phyloP scores from a whole-genome alignment of 1,140 invertebrate genomes.

The Pogonognathellus flavescens region DNA sequence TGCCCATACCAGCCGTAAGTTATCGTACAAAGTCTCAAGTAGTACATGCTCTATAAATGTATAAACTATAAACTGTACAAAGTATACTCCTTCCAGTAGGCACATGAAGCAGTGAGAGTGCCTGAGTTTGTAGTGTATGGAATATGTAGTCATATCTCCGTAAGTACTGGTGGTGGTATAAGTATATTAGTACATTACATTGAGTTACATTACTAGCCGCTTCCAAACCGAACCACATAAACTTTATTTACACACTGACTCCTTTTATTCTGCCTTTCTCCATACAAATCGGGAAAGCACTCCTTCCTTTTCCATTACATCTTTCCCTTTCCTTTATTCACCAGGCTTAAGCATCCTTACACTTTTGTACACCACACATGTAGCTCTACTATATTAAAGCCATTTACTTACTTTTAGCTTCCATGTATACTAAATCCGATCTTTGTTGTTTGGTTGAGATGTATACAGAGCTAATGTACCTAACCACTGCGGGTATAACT shows the following conservation, averaged over 20 bases:
- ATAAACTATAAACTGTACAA: neutral
- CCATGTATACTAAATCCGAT: too few species aligned
- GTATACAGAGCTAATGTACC: too few species aligned
- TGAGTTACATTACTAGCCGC: conserved; percentile 17
- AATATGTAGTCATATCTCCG: neutral
- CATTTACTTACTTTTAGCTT: too few species aligned
- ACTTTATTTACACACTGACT: conserved; percentile 32
- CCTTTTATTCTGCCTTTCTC: neutral
- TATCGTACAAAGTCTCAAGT: conserved; percentile 7
- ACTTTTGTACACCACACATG: too few species aligned
- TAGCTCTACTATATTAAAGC: too few species aligned
- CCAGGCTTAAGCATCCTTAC: neutral
- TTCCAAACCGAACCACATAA: conserved; percentile 27
- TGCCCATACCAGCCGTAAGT: conserved; percentile 72
- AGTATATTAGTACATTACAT: conserved; percentile 41
- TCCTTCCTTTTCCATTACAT: neutral
- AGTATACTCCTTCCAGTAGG: too few species aligned
- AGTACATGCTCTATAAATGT: neutral
- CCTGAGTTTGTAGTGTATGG: neutral
- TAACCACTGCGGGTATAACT: too few species aligned
- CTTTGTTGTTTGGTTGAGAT: too few species aligned
- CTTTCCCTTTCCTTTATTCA: neutral
- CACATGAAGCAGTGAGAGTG: neutral
- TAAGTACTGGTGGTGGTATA: conserved; percentile 15
- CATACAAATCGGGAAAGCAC: neutral